These are phyloP conservation scores for Seladonia tumulorum DNA, from an alignment of 2,888 invertebrate species.

Conservation along the genomic window DNA sequence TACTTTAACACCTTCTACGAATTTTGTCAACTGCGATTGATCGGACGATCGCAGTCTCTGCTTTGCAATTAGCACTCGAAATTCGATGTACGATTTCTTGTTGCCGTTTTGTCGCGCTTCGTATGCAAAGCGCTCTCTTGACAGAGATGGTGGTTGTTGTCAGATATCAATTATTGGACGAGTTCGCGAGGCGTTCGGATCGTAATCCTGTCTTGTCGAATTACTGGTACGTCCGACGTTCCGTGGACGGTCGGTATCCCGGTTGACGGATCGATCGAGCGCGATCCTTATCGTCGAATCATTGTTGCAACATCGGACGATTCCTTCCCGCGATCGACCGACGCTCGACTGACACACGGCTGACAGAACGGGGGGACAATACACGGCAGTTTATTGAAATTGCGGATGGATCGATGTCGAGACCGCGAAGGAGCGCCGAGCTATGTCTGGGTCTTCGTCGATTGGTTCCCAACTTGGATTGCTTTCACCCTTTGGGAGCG, in stretches of 20 bases:
- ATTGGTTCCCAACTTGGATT: constrained; percentile 8
- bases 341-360: not conserved
- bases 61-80: not conserved
- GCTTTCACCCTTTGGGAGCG: constrained; percentile 14
- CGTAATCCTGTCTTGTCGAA: not conserved
- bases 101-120: no score
- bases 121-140: not conserved
- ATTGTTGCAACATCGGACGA: constrained; percentile 18
- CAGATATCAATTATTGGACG: not conserved
- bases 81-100: no score
- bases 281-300: not conserved
- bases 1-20: not conserved
- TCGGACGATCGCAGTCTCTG: not conserved
- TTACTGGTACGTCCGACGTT: not conserved
- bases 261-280: not conserved
- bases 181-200: not conserved
- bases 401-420: constrained; percentile 5
- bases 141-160: not conserved
- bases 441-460: not conserved
- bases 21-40: not conserved
- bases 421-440: not conserved
- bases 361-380: not conserved
- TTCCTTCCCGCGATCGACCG: not conserved
- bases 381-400: constrained; percentile 6
- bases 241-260: not conserved